Conservation (phyloP, 2,888 invertebrate genomes). For the Synergus japonicus region DNA sequence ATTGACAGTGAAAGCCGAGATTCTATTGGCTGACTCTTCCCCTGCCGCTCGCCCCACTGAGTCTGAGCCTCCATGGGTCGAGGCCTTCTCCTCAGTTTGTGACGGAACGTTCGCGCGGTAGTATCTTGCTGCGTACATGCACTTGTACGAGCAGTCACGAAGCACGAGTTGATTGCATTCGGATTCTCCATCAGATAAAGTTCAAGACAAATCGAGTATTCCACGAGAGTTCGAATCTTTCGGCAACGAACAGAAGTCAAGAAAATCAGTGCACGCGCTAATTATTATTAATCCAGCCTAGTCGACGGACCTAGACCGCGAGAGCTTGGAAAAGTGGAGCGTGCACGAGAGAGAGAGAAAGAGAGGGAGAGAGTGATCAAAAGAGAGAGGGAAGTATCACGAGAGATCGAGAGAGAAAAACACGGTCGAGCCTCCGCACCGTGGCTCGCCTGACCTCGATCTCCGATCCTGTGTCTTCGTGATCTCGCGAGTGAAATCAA, state of each 20-base stretch:
- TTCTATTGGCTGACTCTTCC: constrained; percentile 53
- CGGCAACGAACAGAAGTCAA: not conserved
- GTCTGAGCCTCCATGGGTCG: constrained; percentile 48
- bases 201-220: not conserved
- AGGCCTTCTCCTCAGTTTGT: constrained; percentile 65
- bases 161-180: constrained; percentile 33
- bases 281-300: not conserved
- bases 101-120: constrained; percentile 65
- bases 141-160: constrained; percentile 47
- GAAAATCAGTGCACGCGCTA: constrained; percentile 29
- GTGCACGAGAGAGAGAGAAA: constrained; percentile 43
- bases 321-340: constrained; percentile 31
- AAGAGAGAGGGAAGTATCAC: constrained; percentile 28
- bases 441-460: constrained; percentile 61
- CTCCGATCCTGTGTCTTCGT: constrained; percentile 50
- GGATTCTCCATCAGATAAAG: not conserved
- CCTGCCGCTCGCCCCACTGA: constrained; percentile 49
- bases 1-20: constrained; percentile 68
- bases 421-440: constrained; percentile 47
- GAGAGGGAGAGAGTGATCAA: too few relatives aligned
- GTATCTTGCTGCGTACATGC: constrained; percentile 49
- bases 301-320: constrained; percentile 30
- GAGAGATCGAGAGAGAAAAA: constrained; percentile 48
- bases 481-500: constrained; percentile 64
- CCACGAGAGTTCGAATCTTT: not conserved